A percentile compares a stretch with the other conserved stretches of the same genome.
phyloP scores from a whole-genome alignment of 2,113 vertebrate species.

The Oncorhynchus nerka region DNA sequence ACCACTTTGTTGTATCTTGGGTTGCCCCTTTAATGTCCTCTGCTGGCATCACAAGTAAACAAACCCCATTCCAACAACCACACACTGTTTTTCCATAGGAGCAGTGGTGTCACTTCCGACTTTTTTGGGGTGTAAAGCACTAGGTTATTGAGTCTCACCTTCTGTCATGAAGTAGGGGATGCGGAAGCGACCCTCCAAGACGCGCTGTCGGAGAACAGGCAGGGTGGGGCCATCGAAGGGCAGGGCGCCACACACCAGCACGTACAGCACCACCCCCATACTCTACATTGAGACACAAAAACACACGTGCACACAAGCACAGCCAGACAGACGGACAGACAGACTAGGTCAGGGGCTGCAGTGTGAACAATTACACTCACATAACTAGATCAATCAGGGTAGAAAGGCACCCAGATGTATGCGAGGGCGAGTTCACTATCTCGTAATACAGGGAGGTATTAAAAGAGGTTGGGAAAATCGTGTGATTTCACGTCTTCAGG shows the following conservation, averaged over 20 bases:
- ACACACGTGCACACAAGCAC: slow-evolving; percentile 7
- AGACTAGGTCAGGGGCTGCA: slow-evolving; percentile 14
- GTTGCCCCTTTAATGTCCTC: too few relatives aligned
- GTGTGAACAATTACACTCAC: slow-evolving; percentile 3
- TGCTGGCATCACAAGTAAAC: too few relatives aligned
- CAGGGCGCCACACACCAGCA: slow-evolving; percentile 93
- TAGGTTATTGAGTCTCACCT: slow-evolving; percentile 75
- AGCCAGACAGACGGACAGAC: slow-evolving; percentile 74
- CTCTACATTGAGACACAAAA: slow-evolving; percentile 75
- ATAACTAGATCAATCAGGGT: slow-evolving; percentile 19
- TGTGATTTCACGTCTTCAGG: too few relatives aligned
- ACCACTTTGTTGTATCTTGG: too few relatives aligned
- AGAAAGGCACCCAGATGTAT: slow-evolving; percentile 3
- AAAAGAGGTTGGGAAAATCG: too few relatives aligned
- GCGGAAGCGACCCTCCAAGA: slow-evolving; percentile 95
- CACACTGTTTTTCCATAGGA: too few relatives aligned
- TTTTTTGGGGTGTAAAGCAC: too few relatives aligned
- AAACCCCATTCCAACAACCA: too few relatives aligned
- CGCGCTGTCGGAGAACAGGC: slow-evolving; percentile 92
- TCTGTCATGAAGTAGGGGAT: slow-evolving; percentile 99
- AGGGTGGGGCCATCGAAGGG: slow-evolving; percentile 96
- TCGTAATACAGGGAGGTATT: neutral
- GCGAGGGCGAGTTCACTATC: neutral
- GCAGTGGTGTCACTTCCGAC: too few relatives aligned
- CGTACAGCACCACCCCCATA: slow-evolving; percentile 97